Percentiles rank a stretch among this genome's conserved stretches.
Evolutionary conservation across 2,888 invertebrate species (phyloP).

Genomic region (Uloborus plumipes): DNA sequence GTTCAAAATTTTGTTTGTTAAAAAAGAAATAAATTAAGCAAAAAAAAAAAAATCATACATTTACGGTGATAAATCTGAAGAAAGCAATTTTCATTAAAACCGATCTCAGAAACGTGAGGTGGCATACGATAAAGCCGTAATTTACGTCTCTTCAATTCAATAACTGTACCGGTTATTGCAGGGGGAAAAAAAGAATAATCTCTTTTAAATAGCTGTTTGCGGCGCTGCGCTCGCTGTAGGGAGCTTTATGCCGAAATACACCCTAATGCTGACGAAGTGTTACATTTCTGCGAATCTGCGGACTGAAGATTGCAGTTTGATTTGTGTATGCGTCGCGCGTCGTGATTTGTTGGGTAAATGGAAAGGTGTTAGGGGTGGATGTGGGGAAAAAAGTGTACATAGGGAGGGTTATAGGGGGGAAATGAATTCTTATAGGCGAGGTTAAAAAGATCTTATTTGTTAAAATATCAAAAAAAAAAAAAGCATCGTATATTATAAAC

Average conservation of each 20-base stretch:
- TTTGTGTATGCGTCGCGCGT: conserved; percentile 3
- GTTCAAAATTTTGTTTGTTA: too few relatives aligned
- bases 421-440: neutral
- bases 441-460: neutral
- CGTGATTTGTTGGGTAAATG: neutral
- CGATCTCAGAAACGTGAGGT: neutral
- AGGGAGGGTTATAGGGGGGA: neutral
- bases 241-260: too few relatives aligned
- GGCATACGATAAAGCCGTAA: conserved; percentile 9
- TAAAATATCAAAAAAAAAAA: neutral
- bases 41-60: too few relatives aligned
- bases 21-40: too few relatives aligned
- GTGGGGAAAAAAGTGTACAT: neutral
- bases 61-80: too few relatives aligned
- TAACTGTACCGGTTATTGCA: neutral
- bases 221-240: too few relatives aligned
- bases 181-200: neutral
- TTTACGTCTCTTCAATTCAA: conserved; percentile 29
- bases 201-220: too few relatives aligned
- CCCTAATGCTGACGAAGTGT: conserved; percentile 33
- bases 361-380: neutral
- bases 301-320: conserved; percentile 16
- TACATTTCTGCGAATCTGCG: conserved; percentile 5
- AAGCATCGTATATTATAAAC: too few relatives aligned
- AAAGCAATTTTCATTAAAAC: too few relatives aligned